phyloP scores from a whole-genome alignment of 2,797 vertebrate species.

The Chelon auratus region DNA sequence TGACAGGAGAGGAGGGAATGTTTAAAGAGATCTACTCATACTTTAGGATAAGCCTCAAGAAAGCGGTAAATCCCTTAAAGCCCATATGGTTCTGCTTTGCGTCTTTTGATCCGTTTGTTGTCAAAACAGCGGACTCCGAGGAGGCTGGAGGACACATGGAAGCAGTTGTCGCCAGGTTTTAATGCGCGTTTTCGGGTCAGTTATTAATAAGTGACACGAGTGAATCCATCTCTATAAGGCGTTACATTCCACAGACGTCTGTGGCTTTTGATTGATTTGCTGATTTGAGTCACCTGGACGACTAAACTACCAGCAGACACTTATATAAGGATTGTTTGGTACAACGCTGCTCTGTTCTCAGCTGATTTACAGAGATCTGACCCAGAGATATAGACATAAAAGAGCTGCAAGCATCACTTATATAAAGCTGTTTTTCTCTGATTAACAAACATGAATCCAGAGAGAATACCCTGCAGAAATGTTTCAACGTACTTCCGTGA shows the following conservation, averaged over 20 bases:
- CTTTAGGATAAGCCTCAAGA: slow-evolving; percentile 45
- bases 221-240: background rate
- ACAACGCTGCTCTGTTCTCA: too few species aligned
- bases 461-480: too few species aligned
- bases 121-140: slow-evolving; percentile 21
- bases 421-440: too few species aligned
- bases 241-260: background rate
- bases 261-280: too few species aligned
- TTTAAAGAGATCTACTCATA: slow-evolving; percentile 30
- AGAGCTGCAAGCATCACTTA: too few species aligned
- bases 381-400: too few species aligned
- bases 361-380: too few species aligned
- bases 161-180: background rate
- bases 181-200: background rate
- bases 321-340: too few species aligned
- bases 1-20: slow-evolving; percentile 1
- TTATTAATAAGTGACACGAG: background rate
- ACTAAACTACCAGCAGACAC: too few species aligned
- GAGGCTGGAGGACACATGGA: slow-evolving; percentile 13
- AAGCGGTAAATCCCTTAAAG: slow-evolving; percentile 40
- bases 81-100: slow-evolving; percentile 31
- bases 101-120: slow-evolving; percentile 47
- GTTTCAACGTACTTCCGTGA: too few species aligned
- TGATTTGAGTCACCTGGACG: too few species aligned
- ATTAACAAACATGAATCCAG: too few species aligned